Evolutionary conservation across 2,797 vertebrate genomes (phyloP).

Genomic region (Catharus ustulatus): DNA sequence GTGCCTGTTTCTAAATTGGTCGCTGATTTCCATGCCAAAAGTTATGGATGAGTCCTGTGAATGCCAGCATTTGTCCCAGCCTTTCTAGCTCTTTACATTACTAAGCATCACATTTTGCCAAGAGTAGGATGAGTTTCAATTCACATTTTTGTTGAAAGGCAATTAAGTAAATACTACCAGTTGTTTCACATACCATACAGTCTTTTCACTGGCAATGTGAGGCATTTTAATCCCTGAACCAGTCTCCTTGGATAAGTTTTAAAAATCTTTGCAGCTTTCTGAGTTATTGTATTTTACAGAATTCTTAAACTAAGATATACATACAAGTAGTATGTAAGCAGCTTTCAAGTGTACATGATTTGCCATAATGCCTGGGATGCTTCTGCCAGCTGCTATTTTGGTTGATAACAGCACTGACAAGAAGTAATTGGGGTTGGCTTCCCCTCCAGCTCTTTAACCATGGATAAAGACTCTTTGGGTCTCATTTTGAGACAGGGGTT

Average conservation of each 20-base stretch:
- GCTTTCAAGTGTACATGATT: neutral
- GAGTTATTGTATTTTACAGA: neutral
- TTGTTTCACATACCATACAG: neutral
- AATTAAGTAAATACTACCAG: neutral
- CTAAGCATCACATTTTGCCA: neutral
- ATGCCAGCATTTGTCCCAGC: neutral
- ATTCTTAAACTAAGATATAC: neutral
- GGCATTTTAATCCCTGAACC: slow-evolving; percentile 8
- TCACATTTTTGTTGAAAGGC: slow-evolving; percentile 7
- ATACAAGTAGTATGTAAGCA: neutral
- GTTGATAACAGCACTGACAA: neutral
- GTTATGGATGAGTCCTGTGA: slow-evolving; percentile 28
- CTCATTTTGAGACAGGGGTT: neutral
- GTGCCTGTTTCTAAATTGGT: neutral
- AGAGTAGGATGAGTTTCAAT: neutral
- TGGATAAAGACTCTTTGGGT: neutral
- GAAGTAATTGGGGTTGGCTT: neutral
- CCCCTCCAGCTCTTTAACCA: neutral
- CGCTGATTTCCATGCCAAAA: slow-evolving; percentile 15
- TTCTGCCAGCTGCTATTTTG: neutral
- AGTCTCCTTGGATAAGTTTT: neutral
- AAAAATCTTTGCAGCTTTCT: neutral
- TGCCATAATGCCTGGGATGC: neutral
- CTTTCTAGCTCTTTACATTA: slow-evolving; percentile 10
- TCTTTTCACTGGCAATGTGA: neutral